Base-by-base conservation (phyloP, 1,140 invertebrate genomes). In the Parapsyche elsis region DNA sequence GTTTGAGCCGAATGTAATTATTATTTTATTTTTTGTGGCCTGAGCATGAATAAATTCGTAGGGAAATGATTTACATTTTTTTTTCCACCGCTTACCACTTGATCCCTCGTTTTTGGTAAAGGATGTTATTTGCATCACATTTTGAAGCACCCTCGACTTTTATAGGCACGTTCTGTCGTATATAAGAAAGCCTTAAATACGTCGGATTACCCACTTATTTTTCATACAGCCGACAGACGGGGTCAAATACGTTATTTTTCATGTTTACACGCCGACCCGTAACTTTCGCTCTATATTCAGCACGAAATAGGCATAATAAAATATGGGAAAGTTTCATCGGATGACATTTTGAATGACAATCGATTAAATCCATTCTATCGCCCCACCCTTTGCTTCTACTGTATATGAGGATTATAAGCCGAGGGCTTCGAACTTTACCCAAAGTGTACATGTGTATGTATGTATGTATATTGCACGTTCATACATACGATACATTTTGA, bases 91-190 rank as follows among this genome's bases (percentile, higher is more conserved):
- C 64, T 24, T 12, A 61, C 9, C 21, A 67, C 64, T 67, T 67
- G 64, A 67, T 67, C 64, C 64, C 64, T 67, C 64, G 64, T 67
- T 30, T 53, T 67, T 67, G 21, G 64, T 24, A 23, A 24, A n/a
- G 64, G 64, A 67, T 30, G 64, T 67, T 67, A 67, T 67, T 67
- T 67, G 64, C 64, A 67, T 67, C 64, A 67, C 64, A 67, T 67
- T 67, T 67, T 67, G 64, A 67, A 67, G 64, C 64, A 67, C 64
- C 23, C 64, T 67, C 24, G 64, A 67, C 64, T 67, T 67, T 67
- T 67, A 67, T 67, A 67, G 64, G 64, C 64, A 67, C 64, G 64
- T 67, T 67, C 64, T 67, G 64, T 67, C 64, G 23, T 30, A 67
- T 26, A 26, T 67, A 67, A 30, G 24, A 67, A 67, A 67, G 64